phyloP scores from a whole-genome alignment of 2,888 invertebrate genomes.

The Mythimna pallens region DNA sequence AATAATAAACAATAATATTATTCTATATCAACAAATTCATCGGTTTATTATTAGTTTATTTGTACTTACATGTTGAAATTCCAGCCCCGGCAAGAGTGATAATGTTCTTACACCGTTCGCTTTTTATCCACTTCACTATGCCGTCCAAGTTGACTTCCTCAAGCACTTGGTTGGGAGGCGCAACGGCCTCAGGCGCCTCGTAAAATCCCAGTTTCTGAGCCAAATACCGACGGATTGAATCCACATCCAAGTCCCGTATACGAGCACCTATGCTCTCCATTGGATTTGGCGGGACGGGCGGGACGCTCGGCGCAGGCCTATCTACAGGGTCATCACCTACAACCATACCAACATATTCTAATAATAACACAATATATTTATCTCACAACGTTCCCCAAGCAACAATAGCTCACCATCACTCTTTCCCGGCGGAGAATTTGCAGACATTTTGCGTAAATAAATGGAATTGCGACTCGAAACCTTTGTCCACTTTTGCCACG shows the following conservation, averaged over 20 bases:
- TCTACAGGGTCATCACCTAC: constrained; percentile 78
- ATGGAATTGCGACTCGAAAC: constrained; percentile 83
- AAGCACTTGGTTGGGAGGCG: constrained; percentile 88
- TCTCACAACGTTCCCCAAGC: constrained; percentile 6
- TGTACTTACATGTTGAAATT: constrained; percentile 97
- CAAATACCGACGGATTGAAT: constrained; percentile 92
- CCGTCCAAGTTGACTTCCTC: constrained; percentile 94
- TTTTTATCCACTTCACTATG: constrained; percentile 94
- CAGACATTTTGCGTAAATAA: constrained; percentile 85
- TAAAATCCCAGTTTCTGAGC: constrained; percentile 92
- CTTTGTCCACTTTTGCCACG: constrained; percentile 83
- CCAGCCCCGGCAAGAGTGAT: constrained; percentile 99
- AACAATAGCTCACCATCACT: constrained; percentile 80
- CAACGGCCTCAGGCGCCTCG: constrained; percentile 82
- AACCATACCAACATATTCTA: constrained; percentile 64
- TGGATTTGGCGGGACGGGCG: constrained; percentile 78
- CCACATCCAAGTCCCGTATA: constrained; percentile 90
- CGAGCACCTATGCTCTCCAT: constrained; percentile 80
- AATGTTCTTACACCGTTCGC: constrained; percentile 94
- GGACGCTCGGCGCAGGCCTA: constrained; percentile 73
- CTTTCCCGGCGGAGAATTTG: constrained; percentile 86
- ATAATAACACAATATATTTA: constrained; percentile 42
- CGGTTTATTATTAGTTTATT: not conserved
- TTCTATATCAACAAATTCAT: not conserved
- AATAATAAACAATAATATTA: constrained; percentile 31